These are phyloP conservation scores for Phaenicophaeus curvirostris DNA, from an alignment of 2,797 vertebrate species.

Conservation along the genomic window DNA sequence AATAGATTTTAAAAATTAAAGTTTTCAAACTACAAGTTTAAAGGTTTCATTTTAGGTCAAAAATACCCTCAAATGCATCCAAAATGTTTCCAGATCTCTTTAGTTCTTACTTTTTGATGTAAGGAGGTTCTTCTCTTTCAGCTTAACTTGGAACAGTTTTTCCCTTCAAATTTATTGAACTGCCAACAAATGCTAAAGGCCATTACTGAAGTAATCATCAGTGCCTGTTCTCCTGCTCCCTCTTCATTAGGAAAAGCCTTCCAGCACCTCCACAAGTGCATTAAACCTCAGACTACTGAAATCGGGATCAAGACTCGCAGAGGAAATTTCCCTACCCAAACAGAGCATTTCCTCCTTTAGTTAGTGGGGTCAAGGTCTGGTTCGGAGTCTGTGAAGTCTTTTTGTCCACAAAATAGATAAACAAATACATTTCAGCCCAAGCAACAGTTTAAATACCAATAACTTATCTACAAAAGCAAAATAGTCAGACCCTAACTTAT, in stretches of 20 bases:
- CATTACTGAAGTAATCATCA: not conserved
- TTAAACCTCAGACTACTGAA: not conserved
- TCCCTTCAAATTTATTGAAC: not conserved
- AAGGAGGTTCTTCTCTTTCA: not conserved
- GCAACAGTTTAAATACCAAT: not conserved
- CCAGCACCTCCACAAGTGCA: not conserved
- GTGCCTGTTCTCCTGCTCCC: not conserved
- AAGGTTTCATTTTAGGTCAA: not conserved
- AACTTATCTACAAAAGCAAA: not conserved
- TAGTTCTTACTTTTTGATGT: not conserved
- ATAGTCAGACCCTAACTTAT: not conserved
- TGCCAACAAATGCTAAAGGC: not conserved
- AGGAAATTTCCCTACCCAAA: not conserved
- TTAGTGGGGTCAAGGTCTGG: not conserved
- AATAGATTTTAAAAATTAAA: not conserved
- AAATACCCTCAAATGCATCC: not conserved
- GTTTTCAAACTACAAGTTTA: not conserved
- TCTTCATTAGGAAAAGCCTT: slow-evolving; percentile 11
- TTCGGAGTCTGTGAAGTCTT: not conserved
- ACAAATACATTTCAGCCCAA: not conserved
- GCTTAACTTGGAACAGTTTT: not conserved
- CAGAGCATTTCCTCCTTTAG: not conserved
- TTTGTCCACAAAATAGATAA: not conserved
- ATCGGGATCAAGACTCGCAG: not conserved
- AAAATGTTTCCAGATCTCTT: not conserved